Evolutionary conservation across 2,113 vertebrate genomes (phyloP).

Genomic region (Chloropsis hardwickii): DNA sequence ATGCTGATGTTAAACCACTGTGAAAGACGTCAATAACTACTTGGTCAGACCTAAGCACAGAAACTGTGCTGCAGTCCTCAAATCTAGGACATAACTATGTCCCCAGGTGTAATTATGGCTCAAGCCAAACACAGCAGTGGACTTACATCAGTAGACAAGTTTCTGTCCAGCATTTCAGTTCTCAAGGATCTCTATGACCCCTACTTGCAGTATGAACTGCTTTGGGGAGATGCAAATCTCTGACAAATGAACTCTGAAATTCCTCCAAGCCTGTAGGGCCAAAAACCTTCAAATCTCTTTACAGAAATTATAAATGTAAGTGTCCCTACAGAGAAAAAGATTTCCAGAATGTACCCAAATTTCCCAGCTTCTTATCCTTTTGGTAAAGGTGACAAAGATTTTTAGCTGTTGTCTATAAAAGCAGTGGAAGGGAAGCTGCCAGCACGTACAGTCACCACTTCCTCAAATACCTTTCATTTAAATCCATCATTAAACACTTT

Average conservation of each 20-base stretch:
- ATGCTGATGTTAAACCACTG: neutral
- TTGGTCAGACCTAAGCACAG: neutral
- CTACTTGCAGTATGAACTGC: neutral
- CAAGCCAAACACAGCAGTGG: neutral
- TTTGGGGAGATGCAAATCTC: neutral
- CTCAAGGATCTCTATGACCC: neutral
- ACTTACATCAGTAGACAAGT: neutral
- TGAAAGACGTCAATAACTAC: neutral
- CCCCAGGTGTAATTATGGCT: neutral
- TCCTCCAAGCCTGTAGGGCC: neutral
- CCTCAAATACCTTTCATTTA: constrained; percentile 27
- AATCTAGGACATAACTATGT: neutral
- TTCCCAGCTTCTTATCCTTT: neutral
- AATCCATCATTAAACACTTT: neutral
- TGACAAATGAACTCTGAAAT: neutral
- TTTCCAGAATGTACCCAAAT: neutral
- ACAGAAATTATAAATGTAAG: neutral
- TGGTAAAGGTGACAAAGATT: neutral
- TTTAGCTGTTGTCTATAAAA: neutral
- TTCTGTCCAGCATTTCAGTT: neutral
- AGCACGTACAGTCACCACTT: neutral
- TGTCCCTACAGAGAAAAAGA: neutral
- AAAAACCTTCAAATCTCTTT: neutral
- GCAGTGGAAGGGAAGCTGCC: neutral
- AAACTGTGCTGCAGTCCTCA: neutral